Evolutionary conservation across 2,888 invertebrate genomes (phyloP).

Genomic region (Pandemis corylana): DNA sequence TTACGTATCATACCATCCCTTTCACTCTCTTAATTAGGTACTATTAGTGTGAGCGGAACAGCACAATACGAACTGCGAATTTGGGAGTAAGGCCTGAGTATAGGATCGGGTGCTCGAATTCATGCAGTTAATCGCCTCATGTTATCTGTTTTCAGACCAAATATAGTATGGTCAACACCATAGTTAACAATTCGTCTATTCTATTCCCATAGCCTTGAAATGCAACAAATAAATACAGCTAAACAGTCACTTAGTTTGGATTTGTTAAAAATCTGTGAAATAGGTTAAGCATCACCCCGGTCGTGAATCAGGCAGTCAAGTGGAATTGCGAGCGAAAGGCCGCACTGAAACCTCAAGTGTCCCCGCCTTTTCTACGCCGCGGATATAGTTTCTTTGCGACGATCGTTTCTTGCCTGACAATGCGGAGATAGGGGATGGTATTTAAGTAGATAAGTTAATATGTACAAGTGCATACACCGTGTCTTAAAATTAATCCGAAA

Average conservation of each 20-base stretch:
- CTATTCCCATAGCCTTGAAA: neutral
- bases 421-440: neutral
- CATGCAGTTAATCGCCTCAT: no score
- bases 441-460: neutral
- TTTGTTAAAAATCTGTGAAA: neutral
- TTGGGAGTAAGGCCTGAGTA: no score
- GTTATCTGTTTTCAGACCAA: no score
- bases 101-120: no score
- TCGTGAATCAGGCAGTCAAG: conserved; percentile 25
- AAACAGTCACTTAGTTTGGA: neutral
- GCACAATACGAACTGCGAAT: no score
- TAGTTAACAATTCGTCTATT: no score
- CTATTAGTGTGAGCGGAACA: no score
- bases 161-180: no score
- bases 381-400: conserved; percentile 7
- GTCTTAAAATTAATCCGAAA: no score
- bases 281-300: conserved; percentile 13
- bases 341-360: conserved; percentile 12
- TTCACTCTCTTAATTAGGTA: no score
- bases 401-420: neutral
- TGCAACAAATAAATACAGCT: neutral
- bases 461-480: no score
- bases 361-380: neutral
- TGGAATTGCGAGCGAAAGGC: conserved; percentile 22
- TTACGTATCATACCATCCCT: no score